Base-by-base conservation (phyloP, 2,888 invertebrate genomes). In the Copidosoma aretas region DNA sequence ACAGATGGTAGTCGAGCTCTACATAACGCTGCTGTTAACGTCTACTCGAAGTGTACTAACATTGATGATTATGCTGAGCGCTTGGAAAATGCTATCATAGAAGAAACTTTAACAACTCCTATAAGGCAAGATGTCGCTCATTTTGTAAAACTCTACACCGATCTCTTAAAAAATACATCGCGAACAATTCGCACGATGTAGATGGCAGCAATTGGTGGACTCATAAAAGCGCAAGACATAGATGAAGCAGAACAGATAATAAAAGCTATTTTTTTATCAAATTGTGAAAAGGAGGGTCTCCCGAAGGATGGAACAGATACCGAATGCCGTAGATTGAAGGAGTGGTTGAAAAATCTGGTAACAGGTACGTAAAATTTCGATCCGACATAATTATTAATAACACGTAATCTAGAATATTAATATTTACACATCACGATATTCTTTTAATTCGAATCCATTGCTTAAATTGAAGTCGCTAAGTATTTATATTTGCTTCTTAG, bases 31-130 rank as follows among this genome's bases (percentile, higher is more conserved):
- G 64, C 22, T 3, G 61, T 68, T 1, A 52, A 39, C 17, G 59
- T 59, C 8, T 68, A 61, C 53, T 64, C 68, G 0, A 22, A 56
- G 2, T 68, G 19, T 22, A 32, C 25, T 1, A 68, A 57, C n/a
- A 68, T 71, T 15, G 64, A 60, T 1, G 65, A 60, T 17, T 70
- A 70, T 46, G 70, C 60, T n/a, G 66, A 70, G 12, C 41, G 56
- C 25, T 59, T 67, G n/a, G 39, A 32, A 41, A 25, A 51, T 17
- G 32, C 32, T 5, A 32, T 32, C 32, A 8, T 8, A 32, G 32
- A 32, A 32, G 25, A 43, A 17, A 32, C 49, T 15, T 52, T 58
- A 1, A n/a, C 25, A 12, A 64, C 56, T 17, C 59, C 60, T 14
- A 64, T 68, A 10, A 32, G 68, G 0, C 64, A 60, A 15, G 68